A percentile compares a stretch with the other conserved stretches of the same genome.
These are phyloP conservation scores for Wasmannia auropunctata DNA, from an alignment of 1,140 invertebrate species.

Conservation along the genomic window DNA sequence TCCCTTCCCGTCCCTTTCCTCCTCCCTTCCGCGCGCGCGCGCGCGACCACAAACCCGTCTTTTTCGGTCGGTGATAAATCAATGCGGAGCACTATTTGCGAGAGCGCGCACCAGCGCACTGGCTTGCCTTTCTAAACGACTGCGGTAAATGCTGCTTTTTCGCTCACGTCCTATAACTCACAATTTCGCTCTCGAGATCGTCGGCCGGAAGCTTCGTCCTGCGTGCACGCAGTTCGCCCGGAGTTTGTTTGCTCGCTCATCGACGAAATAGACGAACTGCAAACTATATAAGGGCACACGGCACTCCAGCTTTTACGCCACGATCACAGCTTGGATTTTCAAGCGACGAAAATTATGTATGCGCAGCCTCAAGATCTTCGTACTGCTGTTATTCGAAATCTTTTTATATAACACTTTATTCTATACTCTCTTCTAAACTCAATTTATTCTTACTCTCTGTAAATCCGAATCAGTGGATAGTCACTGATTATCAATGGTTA, in stretches of 20 bases:
- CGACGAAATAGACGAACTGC: conserved; percentile 7
- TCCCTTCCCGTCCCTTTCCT: neutral
- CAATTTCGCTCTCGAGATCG: conserved; percentile 38
- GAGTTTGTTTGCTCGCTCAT: conserved; percentile 18
- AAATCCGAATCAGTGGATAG: no score
- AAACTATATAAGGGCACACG: neutral
- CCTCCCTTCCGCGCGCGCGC: no score
- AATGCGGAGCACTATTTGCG: conserved; percentile 45
- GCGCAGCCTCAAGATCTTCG: neutral
- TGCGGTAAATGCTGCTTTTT: conserved; percentile 61
- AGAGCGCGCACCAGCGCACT: conserved; percentile 21
- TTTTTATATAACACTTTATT: neutral
- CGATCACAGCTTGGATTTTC: neutral
- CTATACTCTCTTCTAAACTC: neutral
- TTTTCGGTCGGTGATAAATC: conserved; percentile 58
- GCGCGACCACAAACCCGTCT: conserved; percentile 32
- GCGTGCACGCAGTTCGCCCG: conserved; percentile 31
- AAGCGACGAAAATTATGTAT: neutral
- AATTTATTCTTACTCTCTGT: no score
- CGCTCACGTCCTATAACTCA: conserved; percentile 45
- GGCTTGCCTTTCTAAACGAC: conserved; percentile 62
- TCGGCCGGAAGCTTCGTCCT: neutral
- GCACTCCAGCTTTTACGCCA: neutral
- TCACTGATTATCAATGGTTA: no score
- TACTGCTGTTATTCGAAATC: neutral